phyloP scores from a whole-genome alignment of 2,113 vertebrate genomes.

The Delphinapterus leucas region DNA sequence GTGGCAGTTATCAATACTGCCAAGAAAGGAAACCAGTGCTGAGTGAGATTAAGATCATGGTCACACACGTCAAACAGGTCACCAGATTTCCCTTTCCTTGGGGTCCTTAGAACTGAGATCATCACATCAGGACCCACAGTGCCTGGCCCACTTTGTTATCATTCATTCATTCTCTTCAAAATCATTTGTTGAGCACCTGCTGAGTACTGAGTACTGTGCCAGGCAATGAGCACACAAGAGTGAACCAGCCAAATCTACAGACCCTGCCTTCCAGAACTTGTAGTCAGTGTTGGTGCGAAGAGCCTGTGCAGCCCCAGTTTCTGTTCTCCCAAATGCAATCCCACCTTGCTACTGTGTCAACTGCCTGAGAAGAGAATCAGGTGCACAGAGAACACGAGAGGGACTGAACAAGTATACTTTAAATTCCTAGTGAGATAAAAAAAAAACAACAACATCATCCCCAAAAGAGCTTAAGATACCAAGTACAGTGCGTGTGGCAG shows the following conservation, averaged over 20 bases:
- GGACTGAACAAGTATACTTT: not conserved
- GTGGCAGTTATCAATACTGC: not conserved
- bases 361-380: not conserved
- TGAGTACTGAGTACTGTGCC: too few species aligned
- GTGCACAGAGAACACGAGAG: not conserved
- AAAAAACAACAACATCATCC: not conserved
- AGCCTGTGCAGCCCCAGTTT: not conserved
- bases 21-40: not conserved
- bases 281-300: not conserved
- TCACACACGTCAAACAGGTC: not conserved
- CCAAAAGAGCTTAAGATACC: not conserved
- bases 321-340: not conserved
- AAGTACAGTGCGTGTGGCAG: not conserved
- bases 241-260: not conserved
- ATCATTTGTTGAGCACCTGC: not conserved
- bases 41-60: not conserved
- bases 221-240: not conserved
- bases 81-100: not conserved
- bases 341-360: not conserved
- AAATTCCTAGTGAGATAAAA: not conserved
- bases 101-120: not conserved
- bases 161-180: not conserved
- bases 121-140: not conserved
- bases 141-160: not conserved
- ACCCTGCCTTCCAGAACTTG: not conserved